Evolutionary conservation across 1,140 invertebrate genomes (phyloP), one percentile per base, ranked within the genome.

Genomic region (Diploscapter pachys): DNA sequence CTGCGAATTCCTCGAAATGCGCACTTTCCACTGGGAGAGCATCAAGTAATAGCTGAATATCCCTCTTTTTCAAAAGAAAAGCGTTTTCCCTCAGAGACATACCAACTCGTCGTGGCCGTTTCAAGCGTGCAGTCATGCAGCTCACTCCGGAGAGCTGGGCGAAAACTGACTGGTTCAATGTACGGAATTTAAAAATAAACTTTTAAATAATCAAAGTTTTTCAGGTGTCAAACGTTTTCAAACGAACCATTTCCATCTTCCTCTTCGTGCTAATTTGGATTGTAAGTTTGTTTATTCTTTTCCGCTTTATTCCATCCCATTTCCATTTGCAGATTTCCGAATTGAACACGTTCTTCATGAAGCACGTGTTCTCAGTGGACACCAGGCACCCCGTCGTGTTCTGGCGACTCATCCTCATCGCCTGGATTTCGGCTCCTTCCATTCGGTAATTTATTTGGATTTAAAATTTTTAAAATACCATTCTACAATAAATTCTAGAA

Each of bases 11-110:
- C 88, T 98, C 56, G 95, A 97, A 89, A 97, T 98, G 93, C 89
- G 94, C 79, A 93, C 93, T 84, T 98, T 96, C 87, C 96, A 97
- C 87, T 99, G 96, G 96, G 95, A 97, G 80, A 95, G 95, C 83
- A 96, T 99, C 82, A 93, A 92, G 91, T 92, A 87, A 88, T 88
- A 84, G 73, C 54, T 52, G n/a, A 51, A 2, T 13, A 65, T 50
- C 67, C 52, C 48, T 51, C 59, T 74, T 63, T 51, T 71, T 51
- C 49, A 72, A 50, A 63, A 49, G 31, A 31, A 31, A 31, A 31
- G 31, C 31, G 31, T 31, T 31, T 31, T 72, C 63, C 82, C 81
- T 65, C 83, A 93, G 93, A 85, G 93, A 97, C 83, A 98, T 98
- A 80, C 92, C 94, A 80, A 92, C 93, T 9, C 95, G 95, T 50